Conservation (phyloP, 2,797 vertebrate species). For the Aphelocoma californica region DNA sequence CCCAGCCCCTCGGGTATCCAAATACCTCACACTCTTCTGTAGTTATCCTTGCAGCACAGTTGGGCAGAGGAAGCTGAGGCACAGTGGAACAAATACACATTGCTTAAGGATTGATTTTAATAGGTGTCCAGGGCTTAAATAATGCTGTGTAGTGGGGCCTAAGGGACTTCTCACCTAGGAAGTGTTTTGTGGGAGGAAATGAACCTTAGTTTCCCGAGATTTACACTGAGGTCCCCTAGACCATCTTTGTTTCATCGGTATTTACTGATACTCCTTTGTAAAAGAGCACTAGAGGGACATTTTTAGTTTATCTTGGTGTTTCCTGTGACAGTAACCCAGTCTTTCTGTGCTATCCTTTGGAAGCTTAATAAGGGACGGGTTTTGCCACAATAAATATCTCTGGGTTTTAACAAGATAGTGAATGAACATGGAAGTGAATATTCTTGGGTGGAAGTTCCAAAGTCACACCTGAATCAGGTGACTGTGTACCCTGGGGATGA, state of each 20-base stretch:
- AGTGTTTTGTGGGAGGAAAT: conserved; percentile 44
- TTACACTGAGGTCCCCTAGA: background rate
- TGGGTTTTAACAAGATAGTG: background rate
- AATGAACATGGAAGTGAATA: background rate
- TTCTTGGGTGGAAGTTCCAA: background rate
- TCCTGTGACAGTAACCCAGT: background rate
- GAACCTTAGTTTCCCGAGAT: conserved; percentile 18
- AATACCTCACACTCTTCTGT: conserved; percentile 68
- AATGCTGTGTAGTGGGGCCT: conserved; percentile 9
- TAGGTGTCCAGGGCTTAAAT: conserved; percentile 59
- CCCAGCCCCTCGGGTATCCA: conserved; percentile 15
- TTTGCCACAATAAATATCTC: background rate
- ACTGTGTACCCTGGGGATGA: background rate
- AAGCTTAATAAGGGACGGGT: background rate
- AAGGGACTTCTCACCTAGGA: conserved; percentile 61
- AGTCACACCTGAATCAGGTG: background rate
- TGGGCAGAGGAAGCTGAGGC: conserved; percentile 61
- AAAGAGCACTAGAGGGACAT: background rate
- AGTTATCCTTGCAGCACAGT: conserved; percentile 66
- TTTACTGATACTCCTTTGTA: background rate
- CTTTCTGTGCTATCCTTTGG: background rate
- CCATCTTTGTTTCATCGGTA: background rate
- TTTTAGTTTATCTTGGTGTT: background rate
- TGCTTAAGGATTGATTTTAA: conserved; percentile 62
- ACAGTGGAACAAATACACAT: conserved; percentile 48